A percentile compares a stretch with the other conserved stretches of the same genome.
Conservation (phyloP, 2,113 vertebrate species). For the Crotalus viridis region DNA sequence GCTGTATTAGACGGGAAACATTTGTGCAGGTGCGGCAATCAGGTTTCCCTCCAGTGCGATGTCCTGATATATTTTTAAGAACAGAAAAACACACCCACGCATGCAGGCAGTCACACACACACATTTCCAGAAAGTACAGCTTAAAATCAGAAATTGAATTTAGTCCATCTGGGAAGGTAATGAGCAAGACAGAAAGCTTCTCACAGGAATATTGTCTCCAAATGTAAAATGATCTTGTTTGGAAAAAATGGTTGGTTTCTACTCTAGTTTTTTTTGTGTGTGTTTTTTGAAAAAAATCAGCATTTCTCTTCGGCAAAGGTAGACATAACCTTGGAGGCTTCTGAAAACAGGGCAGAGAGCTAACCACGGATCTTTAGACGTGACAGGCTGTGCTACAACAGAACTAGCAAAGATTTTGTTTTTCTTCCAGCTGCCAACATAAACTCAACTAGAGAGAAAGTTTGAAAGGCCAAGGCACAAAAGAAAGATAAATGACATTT, state of each 20-base stretch:
- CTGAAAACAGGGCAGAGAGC: conserved; percentile 26
- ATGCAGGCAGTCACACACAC: not conserved
- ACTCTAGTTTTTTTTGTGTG: not conserved
- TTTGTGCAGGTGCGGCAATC: conserved; percentile 53
- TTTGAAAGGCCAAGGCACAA: not conserved
- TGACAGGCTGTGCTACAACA: not conserved
- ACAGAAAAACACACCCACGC: conserved; percentile 49
- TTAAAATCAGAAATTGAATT: conserved; percentile 45
- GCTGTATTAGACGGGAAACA: conserved; percentile 6
- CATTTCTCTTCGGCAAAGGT: conserved; percentile 31
- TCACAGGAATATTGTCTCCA: conserved; percentile 50
- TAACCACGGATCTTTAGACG: not conserved
- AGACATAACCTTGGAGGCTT: conserved; percentile 14
- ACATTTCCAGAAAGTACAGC: not conserved
- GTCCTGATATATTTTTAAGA: conserved; percentile 23
- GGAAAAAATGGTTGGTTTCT: conserved; percentile 40
- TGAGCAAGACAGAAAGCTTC: conserved; percentile 48
- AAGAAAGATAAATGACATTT: not conserved
- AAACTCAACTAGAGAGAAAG: not conserved
- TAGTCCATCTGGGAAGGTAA: conserved; percentile 53
- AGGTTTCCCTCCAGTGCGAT: conserved; percentile 34
- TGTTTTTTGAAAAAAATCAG: not conserved
- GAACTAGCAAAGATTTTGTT: not conserved
- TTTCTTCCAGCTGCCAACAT: not conserved
- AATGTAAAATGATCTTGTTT: conserved; percentile 56